A percentile compares a stretch with the other conserved stretches of the same genome.
Evolutionary conservation across 2,797 vertebrate genomes (phyloP).

Genomic region (Macropus fuliginosus): DNA sequence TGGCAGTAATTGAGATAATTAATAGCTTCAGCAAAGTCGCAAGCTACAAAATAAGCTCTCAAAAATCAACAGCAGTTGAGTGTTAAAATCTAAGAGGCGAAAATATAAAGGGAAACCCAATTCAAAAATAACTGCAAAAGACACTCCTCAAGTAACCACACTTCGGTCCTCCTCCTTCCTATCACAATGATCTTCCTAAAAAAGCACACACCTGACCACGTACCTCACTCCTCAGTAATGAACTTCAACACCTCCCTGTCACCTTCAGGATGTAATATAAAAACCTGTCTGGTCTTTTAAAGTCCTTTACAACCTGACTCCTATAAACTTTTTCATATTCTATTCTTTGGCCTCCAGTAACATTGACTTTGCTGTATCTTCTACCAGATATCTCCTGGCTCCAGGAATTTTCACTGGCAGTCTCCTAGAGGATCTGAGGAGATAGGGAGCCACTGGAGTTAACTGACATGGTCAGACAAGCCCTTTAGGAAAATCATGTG

Average conservation of each 20-base stretch:
- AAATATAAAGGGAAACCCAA: not conserved
- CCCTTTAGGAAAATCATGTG: not conserved
- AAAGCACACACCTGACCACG: not conserved
- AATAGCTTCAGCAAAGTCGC: not conserved
- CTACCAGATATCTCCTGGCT: not conserved
- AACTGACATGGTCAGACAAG: not conserved
- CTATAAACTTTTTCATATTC: not conserved
- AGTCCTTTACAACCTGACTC: not conserved
- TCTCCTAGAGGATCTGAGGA: not conserved
- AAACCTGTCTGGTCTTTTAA: not conserved
- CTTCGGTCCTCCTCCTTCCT: not conserved
- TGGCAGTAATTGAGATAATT: not conserved
- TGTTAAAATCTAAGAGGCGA: not conserved
- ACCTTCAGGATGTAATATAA: not conserved
- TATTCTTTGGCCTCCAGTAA: not conserved
- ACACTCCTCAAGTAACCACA: not conserved
- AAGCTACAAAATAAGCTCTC: not conserved
- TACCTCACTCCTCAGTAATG: not conserved
- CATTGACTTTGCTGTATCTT: not conserved
- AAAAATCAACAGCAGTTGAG: not conserved
- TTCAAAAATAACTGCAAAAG: not conserved
- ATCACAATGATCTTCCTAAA: not conserved
- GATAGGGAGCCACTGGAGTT: not conserved
- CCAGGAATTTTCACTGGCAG: not conserved
- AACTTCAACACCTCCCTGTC: not conserved